phyloP scores from a whole-genome alignment of 30 jellyfish, hydroid and myxozoan species.

The Turritopsis rubra region DNA sequence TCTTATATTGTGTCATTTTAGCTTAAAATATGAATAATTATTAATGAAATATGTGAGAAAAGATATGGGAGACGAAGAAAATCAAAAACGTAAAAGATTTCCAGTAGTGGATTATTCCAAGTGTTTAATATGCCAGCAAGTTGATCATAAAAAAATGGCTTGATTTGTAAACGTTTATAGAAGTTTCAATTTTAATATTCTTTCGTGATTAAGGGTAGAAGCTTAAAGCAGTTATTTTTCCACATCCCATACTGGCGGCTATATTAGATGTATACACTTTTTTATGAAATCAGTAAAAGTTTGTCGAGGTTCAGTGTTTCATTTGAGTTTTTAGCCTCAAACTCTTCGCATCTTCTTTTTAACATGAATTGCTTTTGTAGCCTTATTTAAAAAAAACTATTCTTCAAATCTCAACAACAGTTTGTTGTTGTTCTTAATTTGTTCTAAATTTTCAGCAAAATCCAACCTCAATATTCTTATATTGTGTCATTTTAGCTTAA shows the following conservation, averaged over 20 bases:
- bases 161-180: too few species aligned
- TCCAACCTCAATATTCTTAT: too few species aligned
- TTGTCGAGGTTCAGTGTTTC: too few species aligned
- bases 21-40: neutral
- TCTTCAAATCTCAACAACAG: too few species aligned
- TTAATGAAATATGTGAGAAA: neutral
- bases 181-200: neutral
- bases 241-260: too few species aligned
- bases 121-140: neutral
- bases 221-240: neutral
- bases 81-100: neutral
- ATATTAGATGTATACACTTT: too few species aligned
- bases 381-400: too few species aligned
- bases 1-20: neutral
- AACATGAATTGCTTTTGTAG: too few species aligned
- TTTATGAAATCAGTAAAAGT: too few species aligned
- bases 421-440: neutral
- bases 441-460: neutral
- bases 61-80: neutral
- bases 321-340: too few species aligned
- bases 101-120: neutral
- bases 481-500: neutral
- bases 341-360: too few species aligned
- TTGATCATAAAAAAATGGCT: neutral
- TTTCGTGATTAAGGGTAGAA: neutral